Evolutionary conservation across 2,797 vertebrate genomes (phyloP).

Genomic region (Linurgus olivaceus): DNA sequence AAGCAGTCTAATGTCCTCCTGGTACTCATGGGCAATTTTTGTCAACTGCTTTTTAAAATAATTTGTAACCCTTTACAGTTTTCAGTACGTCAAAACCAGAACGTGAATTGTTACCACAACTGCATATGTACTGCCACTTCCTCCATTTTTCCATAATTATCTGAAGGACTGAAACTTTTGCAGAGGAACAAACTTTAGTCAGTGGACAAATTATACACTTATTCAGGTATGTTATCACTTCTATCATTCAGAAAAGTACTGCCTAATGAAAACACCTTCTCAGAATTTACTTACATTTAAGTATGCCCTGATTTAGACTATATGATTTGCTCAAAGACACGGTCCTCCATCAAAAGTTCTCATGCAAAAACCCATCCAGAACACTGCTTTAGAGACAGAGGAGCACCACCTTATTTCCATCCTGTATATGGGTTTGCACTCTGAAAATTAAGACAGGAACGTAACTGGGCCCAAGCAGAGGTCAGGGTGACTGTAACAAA

Average conservation of each 20-base stretch:
- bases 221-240: neutral
- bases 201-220: neutral
- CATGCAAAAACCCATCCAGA: neutral
- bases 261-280: neutral
- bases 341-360: neutral
- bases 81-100: neutral
- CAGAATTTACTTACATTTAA: neutral
- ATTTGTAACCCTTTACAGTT: neutral
- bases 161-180: neutral
- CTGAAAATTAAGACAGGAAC: neutral
- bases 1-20: neutral
- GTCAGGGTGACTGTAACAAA: neutral
- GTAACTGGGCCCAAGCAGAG: neutral
- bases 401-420: neutral
- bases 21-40: neutral
- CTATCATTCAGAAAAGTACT: neutral
- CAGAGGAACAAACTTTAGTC: neutral
- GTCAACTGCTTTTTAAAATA: neutral
- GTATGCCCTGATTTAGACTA: neutral
- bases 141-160: neutral
- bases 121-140: neutral
- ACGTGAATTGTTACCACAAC: accelerated
- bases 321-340: neutral
- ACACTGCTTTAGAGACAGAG: neutral
- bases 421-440: neutral